Conservation (phyloP, 2,797 vertebrate species). For the Buphagus erythrorhynchus region DNA sequence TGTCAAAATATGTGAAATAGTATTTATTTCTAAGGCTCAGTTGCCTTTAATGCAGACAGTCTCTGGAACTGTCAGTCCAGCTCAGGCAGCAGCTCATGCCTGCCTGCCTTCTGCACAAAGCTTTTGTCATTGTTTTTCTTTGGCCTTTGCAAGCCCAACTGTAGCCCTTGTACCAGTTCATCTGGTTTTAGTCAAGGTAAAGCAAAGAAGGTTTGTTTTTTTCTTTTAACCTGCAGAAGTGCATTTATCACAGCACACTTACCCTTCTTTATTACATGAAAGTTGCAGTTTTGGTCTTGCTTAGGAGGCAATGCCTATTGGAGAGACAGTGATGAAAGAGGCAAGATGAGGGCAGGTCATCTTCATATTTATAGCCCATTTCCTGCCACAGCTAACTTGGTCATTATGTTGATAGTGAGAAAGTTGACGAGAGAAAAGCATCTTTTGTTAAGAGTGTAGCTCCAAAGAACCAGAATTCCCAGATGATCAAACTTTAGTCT, state of each 20-base stretch:
- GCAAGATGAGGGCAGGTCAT: not conserved
- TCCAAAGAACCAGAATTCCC: slow-evolving; percentile 3
- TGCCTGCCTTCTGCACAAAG: not conserved
- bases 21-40: slow-evolving; percentile 47
- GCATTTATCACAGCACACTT: not conserved
- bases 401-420: not conserved
- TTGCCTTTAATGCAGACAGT: slow-evolving; percentile 4
- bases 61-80: slow-evolving; percentile 15
- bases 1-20: slow-evolving; percentile 51
- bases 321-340: not conserved
- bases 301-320: not conserved
- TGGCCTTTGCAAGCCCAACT: not conserved
- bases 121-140: not conserved
- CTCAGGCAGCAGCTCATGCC: not conserved
- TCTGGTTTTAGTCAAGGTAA: not conserved
- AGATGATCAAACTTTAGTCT: not conserved
- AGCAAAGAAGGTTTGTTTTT: not conserved
- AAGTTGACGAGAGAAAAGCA: not conserved
- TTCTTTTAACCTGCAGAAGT: not conserved
- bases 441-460: not conserved
- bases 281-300: not conserved
- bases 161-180: not conserved
- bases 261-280: not conserved
- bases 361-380: not conserved
- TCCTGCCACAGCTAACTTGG: not conserved